These are phyloP conservation scores for Rhinoptilus africanus DNA, from an alignment of 2,113 vertebrate species.

Conservation along the genomic window DNA sequence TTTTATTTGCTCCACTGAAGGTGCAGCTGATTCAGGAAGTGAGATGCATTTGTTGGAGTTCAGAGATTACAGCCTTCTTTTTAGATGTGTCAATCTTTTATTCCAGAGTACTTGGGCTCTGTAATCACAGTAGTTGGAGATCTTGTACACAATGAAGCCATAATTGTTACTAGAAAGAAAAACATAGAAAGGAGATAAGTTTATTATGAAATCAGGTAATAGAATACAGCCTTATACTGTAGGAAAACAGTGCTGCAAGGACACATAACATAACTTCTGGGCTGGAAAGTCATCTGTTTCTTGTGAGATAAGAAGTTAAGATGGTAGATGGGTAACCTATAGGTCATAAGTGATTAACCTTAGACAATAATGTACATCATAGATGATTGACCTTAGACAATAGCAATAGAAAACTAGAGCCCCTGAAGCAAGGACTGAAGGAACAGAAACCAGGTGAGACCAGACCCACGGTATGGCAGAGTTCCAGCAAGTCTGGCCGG, in stretches of 20 bases:
- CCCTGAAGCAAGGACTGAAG: too few relatives aligned
- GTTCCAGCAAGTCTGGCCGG: too few relatives aligned
- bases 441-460: too few relatives aligned
- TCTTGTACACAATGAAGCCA: background rate
- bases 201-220: background rate
- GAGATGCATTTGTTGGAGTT: background rate
- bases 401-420: too few relatives aligned
- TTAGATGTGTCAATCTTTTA: background rate
- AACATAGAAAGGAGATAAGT: background rate
- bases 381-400: too few relatives aligned
- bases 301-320: too few relatives aligned
- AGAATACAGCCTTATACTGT: background rate
- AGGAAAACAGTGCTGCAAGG: background rate
- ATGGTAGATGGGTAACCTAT: too few relatives aligned
- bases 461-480: too few relatives aligned
- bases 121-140: background rate
- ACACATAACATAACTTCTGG: background rate
- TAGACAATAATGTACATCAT: too few relatives aligned
- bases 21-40: background rate
- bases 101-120: background rate
- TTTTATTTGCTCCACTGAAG: background rate
- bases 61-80: background rate
- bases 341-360: too few relatives aligned
- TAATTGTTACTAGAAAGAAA: background rate
- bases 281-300: background rate